These are phyloP conservation scores for Athrips mouffetella DNA, from an alignment of 2,888 invertebrate genomes.

Conservation along the genomic window DNA sequence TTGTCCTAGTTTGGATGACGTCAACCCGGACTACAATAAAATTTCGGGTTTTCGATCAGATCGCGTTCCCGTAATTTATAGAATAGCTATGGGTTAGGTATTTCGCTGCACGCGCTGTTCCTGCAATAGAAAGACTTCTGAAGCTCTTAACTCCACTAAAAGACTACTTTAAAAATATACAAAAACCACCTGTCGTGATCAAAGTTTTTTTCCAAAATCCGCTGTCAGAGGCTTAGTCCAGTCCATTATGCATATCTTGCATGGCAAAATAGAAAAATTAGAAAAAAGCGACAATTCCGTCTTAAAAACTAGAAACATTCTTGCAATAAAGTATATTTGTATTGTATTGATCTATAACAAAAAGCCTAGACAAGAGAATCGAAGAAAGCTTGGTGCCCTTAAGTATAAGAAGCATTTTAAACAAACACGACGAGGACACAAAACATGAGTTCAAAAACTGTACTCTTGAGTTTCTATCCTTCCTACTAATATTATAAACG, in stretches of 20 bases:
- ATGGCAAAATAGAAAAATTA: constrained; percentile 24
- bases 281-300: constrained; percentile 26
- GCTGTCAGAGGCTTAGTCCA: constrained; percentile 23
- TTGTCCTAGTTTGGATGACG: too few species aligned
- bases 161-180: constrained; percentile 26
- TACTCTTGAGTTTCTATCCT: constrained; percentile 11
- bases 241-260: constrained; percentile 24
- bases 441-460: constrained; percentile 17
- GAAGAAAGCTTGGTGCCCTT: too few species aligned
- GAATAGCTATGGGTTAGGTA: too few species aligned
- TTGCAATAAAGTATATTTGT: too few species aligned
- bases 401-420: too few species aligned
- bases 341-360: not conserved
- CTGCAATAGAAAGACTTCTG: constrained; percentile 33
- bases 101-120: constrained; percentile 13
- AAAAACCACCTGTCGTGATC: constrained; percentile 18
- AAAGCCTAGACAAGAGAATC: too few species aligned
- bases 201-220: constrained; percentile 27
- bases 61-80: too few species aligned
- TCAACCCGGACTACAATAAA: too few species aligned
- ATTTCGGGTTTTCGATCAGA: too few species aligned
- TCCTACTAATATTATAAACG: too few species aligned
- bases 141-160: constrained; percentile 30
- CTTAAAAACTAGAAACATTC: constrained; percentile 20
- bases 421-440: constrained; percentile 5